A percentile compares a stretch with the other conserved stretches of the same genome.
Evolutionary conservation across 1,140 invertebrate species (phyloP).

Genomic region (Limonius californicus): DNA sequence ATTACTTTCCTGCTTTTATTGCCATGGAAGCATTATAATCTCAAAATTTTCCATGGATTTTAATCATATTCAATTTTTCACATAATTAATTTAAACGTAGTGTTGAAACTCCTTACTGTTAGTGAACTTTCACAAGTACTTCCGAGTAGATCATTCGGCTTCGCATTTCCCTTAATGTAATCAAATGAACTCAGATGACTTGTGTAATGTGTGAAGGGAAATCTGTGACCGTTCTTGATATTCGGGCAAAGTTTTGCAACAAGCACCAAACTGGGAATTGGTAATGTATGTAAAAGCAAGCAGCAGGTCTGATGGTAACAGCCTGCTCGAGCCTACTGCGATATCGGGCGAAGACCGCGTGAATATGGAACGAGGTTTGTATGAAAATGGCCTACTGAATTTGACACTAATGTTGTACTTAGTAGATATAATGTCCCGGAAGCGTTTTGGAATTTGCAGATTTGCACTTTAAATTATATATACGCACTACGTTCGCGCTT

Average conservation of each 20-base stretch:
- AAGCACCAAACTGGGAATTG: slow-evolving; percentile 10
- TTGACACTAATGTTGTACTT: slow-evolving; percentile 6
- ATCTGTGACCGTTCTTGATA: slow-evolving; percentile 6
- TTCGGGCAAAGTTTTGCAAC: neutral
- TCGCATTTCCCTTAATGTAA: neutral
- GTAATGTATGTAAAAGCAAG: slow-evolving; percentile 12
- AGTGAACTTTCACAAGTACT: no score
- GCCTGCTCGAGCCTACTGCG: slow-evolving; percentile 3
- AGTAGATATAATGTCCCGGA: slow-evolving; percentile 1
- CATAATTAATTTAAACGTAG: no score
- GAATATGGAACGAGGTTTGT: slow-evolving; percentile 5
- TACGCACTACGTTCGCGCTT: no score
- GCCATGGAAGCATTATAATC: no score
- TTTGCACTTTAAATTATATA: neutral
- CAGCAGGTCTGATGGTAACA: slow-evolving; percentile 9
- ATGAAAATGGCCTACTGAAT: slow-evolving; percentile 12
- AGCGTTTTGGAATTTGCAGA: slow-evolving; percentile 3
- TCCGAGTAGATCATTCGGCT: no score
- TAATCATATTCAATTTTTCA: no score
- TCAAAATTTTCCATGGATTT: no score
- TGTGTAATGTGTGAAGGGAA: slow-evolving; percentile 2
- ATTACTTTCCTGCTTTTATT: no score
- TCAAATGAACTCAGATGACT: slow-evolving; percentile 1
- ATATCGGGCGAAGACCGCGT: slow-evolving; percentile 8
- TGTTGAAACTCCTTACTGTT: no score